Evolutionary conservation across 2,888 invertebrate species (phyloP).

Genomic region (Julus scandinavius): DNA sequence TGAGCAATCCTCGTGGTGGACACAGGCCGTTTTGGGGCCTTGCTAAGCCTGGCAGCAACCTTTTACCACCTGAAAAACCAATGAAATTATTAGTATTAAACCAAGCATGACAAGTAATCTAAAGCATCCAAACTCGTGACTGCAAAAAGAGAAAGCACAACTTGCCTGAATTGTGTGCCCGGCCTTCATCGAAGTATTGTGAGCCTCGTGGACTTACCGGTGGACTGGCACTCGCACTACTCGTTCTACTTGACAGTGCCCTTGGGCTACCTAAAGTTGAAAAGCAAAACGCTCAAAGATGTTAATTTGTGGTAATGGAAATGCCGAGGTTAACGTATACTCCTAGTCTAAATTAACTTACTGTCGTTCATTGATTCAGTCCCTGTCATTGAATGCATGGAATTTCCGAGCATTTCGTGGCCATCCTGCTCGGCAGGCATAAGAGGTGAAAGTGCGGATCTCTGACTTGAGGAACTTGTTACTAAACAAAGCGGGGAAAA

Average conservation of each 20-base stretch:
- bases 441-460: constrained; percentile 57
- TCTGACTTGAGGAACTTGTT: constrained; percentile 60
- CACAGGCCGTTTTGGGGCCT: constrained; percentile 31
- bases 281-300: no score
- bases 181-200: constrained; percentile 54
- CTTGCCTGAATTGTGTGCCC: constrained; percentile 21
- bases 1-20: constrained; percentile 19
- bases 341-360: background rate
- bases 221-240: constrained; percentile 61
- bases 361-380: constrained; percentile 48
- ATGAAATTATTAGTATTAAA: background rate
- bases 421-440: constrained; percentile 47
- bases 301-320: background rate
- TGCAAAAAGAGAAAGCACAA: background rate
- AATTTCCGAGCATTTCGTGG: constrained; percentile 36
- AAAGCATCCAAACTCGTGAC: background rate
- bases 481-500: background rate
- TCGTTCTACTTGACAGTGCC: constrained; percentile 50
- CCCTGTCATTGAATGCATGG: constrained; percentile 18
- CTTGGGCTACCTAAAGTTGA: constrained; percentile 47
- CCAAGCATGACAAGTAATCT: background rate
- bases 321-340: no score
- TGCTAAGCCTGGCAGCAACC: constrained; percentile 8
- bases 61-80: constrained; percentile 28
- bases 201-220: constrained; percentile 64